Evolutionary conservation across 2,888 invertebrate genomes (phyloP).

Genomic region (Pyrrhosoma nymphula): DNA sequence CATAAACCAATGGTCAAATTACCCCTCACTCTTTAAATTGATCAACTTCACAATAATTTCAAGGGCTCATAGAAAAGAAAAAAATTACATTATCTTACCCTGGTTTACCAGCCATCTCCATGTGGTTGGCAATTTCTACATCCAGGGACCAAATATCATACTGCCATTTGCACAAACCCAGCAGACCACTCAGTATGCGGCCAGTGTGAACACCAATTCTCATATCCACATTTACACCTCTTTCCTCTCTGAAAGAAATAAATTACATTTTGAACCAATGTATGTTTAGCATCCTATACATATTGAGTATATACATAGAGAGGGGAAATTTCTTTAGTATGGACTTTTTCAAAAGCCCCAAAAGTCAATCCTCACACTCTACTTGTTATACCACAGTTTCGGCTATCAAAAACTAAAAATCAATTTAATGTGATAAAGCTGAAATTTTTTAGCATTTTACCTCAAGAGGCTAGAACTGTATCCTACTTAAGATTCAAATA

Average conservation of each 20-base stretch:
- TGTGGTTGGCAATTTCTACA: conserved; percentile 95
- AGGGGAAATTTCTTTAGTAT: too few relatives aligned
- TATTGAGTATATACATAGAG: too few relatives aligned
- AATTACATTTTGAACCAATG: not conserved
- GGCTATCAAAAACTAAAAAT: too few relatives aligned
- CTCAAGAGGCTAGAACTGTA: too few relatives aligned
- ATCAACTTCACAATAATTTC: not conserved
- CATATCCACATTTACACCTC: conserved; percentile 94
- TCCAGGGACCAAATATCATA: conserved; percentile 97
- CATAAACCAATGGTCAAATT: not conserved
- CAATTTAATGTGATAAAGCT: too few relatives aligned
- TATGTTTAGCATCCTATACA: too few relatives aligned
- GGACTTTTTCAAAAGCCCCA: too few relatives aligned
- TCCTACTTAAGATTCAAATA: too few relatives aligned
- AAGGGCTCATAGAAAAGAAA: not conserved
- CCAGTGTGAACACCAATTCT: conserved; percentile 97
- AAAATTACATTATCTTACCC: conserved; percentile 81
- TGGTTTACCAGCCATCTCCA: conserved; percentile 95
- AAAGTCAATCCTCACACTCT: too few relatives aligned
- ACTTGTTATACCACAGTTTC: too few relatives aligned
- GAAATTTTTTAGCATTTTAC: too few relatives aligned
- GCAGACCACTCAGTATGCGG: conserved; percentile 92
- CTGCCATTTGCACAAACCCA: conserved; percentile 97
- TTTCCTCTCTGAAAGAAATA: conserved; percentile 82
- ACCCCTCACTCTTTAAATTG: not conserved